Evolutionary conservation across 2,888 invertebrate genomes (phyloP).

Genomic region (Tetropium fuscum): DNA sequence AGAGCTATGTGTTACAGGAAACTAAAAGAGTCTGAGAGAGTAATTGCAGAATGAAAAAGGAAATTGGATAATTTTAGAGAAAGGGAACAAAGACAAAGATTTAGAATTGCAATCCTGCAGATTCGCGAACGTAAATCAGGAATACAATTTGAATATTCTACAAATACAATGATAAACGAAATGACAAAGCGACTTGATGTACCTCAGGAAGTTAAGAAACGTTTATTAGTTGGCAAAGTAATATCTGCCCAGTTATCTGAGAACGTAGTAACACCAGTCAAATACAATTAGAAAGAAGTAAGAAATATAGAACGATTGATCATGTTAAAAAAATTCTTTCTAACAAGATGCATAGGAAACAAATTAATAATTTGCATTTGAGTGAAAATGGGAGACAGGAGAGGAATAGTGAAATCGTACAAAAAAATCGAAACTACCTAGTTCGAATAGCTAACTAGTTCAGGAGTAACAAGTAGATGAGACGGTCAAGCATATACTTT

Average conservation of each 20-base stretch:
- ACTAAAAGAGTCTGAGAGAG: background rate
- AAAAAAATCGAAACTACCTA: no score
- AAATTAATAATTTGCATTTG: no score
- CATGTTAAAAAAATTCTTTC: no score
- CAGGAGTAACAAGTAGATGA: no score
- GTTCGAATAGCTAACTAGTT: no score
- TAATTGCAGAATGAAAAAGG: constrained; percentile 2
- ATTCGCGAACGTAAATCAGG: background rate
- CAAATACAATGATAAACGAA: background rate
- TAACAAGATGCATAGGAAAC: no score
- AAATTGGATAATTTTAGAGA: background rate
- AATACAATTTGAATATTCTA: background rate
- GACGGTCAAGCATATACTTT: no score
- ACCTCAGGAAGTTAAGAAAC: background rate
- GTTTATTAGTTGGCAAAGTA: background rate
- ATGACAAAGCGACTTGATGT: constrained; percentile 1
- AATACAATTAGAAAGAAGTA: background rate
- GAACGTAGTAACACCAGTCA: background rate
- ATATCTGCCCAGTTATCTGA: background rate
- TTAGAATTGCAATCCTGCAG: constrained; percentile 1
- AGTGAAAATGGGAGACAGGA: no score
- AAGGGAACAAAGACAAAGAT: background rate
- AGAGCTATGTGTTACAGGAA: background rate
- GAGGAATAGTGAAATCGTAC: no score
- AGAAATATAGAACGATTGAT: no score